Evolutionary conservation across 1,140 invertebrate genomes (phyloP), one percentile per base, ranked within the genome.

Genomic region (Eupeodes corollae): DNA sequence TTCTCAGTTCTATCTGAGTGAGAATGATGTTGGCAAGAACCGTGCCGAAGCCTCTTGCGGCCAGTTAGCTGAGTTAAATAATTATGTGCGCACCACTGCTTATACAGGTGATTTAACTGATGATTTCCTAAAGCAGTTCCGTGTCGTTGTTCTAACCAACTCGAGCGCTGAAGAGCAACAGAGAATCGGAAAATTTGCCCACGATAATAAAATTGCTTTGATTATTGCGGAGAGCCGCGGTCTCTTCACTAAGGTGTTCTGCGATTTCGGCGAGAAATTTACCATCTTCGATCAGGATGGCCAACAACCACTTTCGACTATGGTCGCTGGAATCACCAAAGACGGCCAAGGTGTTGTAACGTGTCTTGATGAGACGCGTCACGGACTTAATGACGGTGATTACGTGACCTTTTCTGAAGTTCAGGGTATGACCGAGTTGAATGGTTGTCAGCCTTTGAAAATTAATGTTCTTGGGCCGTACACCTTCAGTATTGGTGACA

Each of bases 401-500:
- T 84, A 85, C 71, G 91, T 99, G 8, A 94, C 87, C 13, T 98
- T 98, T 68, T 82, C 80, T 46, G 91, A 86, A 72, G 78, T 99
- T 2, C 83, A 93, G 70, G 96, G 96, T 21, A 98, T 98, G 92
- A 78, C 73, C 5, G 88, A 98, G 70, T 67, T 99, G 13, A 99
- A 99, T 72, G 83, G 79, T 41, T 88, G 86, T 66, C 78, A 86
- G 56, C 91, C 93, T 1, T 77, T 82, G 11, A 89, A 91, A 70
- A 93, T 99, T 47, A 92, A 87, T 70, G 85, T 89, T 1, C 67
- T 89, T 53, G 92, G 92, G n/a, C 91, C 93, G 0, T 97, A 96
- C 59, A 95, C 94, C 19, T 98, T 99, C 69, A 91, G 86, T 58
- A 96, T 99, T 63, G 93, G 91, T 1, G 91, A 97, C 62, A 97